Percentiles rank a stretch among this genome's conserved stretches.
Conservation (phyloP, 2,797 vertebrate genomes). For the Erithacus rubecula region DNA sequence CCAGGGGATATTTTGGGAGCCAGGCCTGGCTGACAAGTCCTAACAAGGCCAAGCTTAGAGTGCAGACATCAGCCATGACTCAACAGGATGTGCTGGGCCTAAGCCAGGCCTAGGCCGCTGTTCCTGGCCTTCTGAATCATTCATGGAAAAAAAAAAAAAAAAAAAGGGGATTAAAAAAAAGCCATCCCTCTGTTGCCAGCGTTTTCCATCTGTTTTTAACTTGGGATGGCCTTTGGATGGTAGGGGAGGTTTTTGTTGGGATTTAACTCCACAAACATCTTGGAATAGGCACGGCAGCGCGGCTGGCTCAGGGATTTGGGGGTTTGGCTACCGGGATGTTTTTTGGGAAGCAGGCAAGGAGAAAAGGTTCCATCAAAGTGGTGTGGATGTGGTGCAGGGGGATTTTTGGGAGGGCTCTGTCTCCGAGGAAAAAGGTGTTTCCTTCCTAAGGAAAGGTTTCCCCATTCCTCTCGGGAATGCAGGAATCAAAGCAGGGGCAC, state of each 20-base stretch:
- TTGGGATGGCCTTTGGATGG: slow-evolving; percentile 55
- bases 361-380: rapidly evolving
- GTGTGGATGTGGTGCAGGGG: not conserved
- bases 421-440: not conserved
- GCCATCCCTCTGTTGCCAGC: not conserved
- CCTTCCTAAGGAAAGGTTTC: not conserved
- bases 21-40: slow-evolving; percentile 62
- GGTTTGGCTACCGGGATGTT: not conserved
- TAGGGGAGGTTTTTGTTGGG: slow-evolving; percentile 30
- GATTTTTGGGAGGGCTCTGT: not conserved
- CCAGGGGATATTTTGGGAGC: slow-evolving; percentile 65
- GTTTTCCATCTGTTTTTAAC: slow-evolving; percentile 60
- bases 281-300: rapidly evolving
- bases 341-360: not conserved
- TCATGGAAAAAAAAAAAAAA: slow-evolving; percentile 13
- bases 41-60: slow-evolving; percentile 70
- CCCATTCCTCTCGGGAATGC: not conserved
- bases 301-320: not conserved
- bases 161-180: not conserved
- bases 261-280: slow-evolving; percentile 22
- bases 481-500: not conserved
- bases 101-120: slow-evolving; percentile 27
- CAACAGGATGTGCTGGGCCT: slow-evolving; percentile 61
- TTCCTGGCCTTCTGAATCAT: slow-evolving; percentile 67
- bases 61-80: slow-evolving; percentile 68